Evolutionary conservation across 2,888 invertebrate species (phyloP).

Genomic region (Pseudococcus jackbeardsleyi): DNA sequence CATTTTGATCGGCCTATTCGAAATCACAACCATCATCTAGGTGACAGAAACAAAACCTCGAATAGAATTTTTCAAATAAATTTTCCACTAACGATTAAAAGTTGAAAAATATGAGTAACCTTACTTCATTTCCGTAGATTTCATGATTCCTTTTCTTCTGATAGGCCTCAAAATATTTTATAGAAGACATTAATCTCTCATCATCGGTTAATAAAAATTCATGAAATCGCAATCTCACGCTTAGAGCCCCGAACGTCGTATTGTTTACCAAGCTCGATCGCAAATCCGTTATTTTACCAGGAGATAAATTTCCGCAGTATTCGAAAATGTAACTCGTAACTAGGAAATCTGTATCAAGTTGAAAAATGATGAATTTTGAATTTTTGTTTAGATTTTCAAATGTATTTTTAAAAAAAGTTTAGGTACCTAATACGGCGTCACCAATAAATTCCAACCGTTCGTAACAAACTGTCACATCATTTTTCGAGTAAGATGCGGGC

Average conservation of each 20-base stretch:
- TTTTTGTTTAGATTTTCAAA: too few relatives aligned
- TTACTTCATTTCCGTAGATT: slow-evolving; percentile 77
- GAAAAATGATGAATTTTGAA: too few relatives aligned
- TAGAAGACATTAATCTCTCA: slow-evolving; percentile 72
- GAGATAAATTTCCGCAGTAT: slow-evolving; percentile 77
- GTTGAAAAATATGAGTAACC: slow-evolving; percentile 62
- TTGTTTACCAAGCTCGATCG: slow-evolving; percentile 97
- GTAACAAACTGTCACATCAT: slow-evolving; percentile 88
- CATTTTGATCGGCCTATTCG: slow-evolving; percentile 74
- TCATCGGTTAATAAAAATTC: slow-evolving; percentile 74
- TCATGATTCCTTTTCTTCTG: slow-evolving; percentile 76
- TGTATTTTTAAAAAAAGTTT: too few relatives aligned
- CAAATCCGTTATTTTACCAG: slow-evolving; percentile 92
- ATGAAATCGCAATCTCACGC: slow-evolving; percentile 88
- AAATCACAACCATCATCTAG: slow-evolving; percentile 75
- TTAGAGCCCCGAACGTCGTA: slow-evolving; percentile 90
- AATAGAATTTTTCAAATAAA: not conserved
- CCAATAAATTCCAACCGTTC: slow-evolving; percentile 92
- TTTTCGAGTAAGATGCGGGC: slow-evolving; percentile 83
- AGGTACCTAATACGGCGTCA: slow-evolving; percentile 87
- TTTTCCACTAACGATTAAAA: not conserved
- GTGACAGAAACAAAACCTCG: slow-evolving; percentile 57
- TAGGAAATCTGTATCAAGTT: slow-evolving; percentile 78
- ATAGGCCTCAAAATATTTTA: slow-evolving; percentile 77
- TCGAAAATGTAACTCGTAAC: slow-evolving; percentile 91